phyloP scores from a whole-genome alignment of 2,797 vertebrate species.

The Lateolabrax maculatus region DNA sequence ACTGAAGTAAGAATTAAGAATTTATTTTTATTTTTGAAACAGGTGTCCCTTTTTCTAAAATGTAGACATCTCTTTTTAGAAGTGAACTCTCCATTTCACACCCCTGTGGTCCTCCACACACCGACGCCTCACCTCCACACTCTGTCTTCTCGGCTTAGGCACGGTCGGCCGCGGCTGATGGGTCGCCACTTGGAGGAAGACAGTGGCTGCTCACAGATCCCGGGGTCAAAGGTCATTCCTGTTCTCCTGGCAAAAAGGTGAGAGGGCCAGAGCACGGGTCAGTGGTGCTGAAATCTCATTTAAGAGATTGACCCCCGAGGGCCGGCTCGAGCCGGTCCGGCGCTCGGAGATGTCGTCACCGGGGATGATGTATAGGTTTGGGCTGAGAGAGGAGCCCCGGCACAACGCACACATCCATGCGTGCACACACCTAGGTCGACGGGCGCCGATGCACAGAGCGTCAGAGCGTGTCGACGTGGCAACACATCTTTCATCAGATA shows the following conservation, averaged over 20 bases:
- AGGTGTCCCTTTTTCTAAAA: background rate
- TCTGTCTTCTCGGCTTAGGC: slow-evolving; percentile 51
- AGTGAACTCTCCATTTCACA: slow-evolving; percentile 63
- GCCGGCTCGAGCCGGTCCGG: slow-evolving; percentile 61
- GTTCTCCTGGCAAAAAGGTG: slow-evolving; percentile 74
- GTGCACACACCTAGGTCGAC: slow-evolving; percentile 35
- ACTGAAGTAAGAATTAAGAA: background rate
- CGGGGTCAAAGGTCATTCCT: slow-evolving; percentile 65
- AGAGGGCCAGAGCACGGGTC: slow-evolving; percentile 75
- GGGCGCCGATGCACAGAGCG: slow-evolving; percentile 27
- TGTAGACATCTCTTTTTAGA: slow-evolving; percentile 14
- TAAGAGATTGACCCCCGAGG: slow-evolving; percentile 78
- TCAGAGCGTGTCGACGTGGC: slow-evolving; percentile 10
- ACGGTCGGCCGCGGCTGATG: slow-evolving; percentile 56
- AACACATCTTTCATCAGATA: slow-evolving; percentile 58
- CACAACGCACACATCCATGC: slow-evolving; percentile 27
- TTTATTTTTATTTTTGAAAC: background rate
- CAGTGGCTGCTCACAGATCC: slow-evolving; percentile 62
- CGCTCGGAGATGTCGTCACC: slow-evolving; percentile 53
- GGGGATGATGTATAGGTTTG: slow-evolving; percentile 73
- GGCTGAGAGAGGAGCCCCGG: slow-evolving; percentile 20
- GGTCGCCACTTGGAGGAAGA: slow-evolving; percentile 54
- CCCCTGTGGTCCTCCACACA: slow-evolving; percentile 44
- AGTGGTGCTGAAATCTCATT: slow-evolving; percentile 85
- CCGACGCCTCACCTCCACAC: slow-evolving; percentile 35